Evolutionary conservation across 2,888 invertebrate species (phyloP), one percentile per base, ranked within the genome.

Genomic region (Mythimna ferrago): DNA sequence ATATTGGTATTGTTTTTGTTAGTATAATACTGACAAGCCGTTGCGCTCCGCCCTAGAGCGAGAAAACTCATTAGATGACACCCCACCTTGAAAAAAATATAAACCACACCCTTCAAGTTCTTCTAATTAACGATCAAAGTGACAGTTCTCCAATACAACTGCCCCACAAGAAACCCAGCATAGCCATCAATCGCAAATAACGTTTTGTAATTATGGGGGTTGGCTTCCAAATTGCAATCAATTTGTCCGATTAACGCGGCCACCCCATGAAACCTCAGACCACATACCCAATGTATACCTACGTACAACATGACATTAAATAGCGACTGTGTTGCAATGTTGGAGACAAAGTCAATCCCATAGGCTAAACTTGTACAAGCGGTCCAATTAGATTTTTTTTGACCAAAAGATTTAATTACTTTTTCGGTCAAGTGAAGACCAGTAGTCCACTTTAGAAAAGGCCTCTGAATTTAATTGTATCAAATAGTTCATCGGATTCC

Each of bases 211-310:
- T 84, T 71, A 77, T 84, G 66, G 71, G 65, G 77, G 84, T 71
- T 80, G 73, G 84, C 71, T 68, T 61, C 83, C 83, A 75, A 81
- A 81, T 81, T 81, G 78, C 82, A 81, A 81, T 83, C 78, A 84
- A 84, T 84, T 84, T 78, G 70, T 73, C 56, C 79, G 73, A 76
- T 82, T 81, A 83, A 71, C 69, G 66, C 77, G 70, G 71, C 75
- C 71, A 70, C 78, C 86, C 83, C 71, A 71, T 72, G 74, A 71
- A 82, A 85, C 84, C 74, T 70, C 84, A 79, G 60, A 76, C 83
- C 83, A 66, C 85, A 71, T 73, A 62, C 62, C 67, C 66, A 68
- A 83, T 74, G n/a, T 53, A 66, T 51, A 74, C 1, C 6, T 41
- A 32, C 44, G 35, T 72, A 71, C 19, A 51, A 60, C 48, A 51